Conservation (phyloP, 92 coral and sea anemone species). For the Scolanthus callimorphus region DNA sequence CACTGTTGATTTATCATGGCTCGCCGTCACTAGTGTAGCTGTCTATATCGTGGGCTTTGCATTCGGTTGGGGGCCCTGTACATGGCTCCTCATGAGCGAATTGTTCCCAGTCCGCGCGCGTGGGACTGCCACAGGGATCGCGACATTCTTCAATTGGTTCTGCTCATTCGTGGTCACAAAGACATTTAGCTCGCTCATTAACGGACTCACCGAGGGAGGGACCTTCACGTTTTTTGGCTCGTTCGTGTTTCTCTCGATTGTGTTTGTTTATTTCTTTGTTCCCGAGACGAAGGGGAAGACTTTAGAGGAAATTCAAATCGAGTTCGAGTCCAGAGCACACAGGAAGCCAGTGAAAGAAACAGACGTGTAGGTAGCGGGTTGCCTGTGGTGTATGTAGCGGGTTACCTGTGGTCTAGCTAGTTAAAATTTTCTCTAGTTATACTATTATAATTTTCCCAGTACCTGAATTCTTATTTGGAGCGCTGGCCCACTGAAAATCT, state of each 20-base stretch:
- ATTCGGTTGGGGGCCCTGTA: conserved; percentile 91
- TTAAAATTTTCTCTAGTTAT: no score
- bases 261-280: conserved; percentile 61
- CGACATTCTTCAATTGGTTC: conserved; percentile 82
- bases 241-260: conserved; percentile 46
- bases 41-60: conserved; percentile 85
- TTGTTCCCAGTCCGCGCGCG: conserved; percentile 85
- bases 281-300: conserved; percentile 95
- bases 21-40: conserved; percentile 66
- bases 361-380: conserved; percentile 19
- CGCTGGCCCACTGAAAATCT: no score
- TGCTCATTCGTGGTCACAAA: conserved; percentile 71
- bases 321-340: conserved; percentile 47
- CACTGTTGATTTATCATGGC: conserved; percentile 46
- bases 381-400: no score
- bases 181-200: conserved; percentile 39
- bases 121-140: conserved; percentile 85
- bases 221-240: conserved; percentile 79
- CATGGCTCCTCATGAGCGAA: conserved; percentile 97
- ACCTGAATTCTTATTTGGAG: no score
- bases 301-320: conserved; percentile 73
- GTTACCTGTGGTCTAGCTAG: no score
- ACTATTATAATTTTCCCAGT: no score
- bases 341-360: conserved; percentile 19
- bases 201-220: conserved; percentile 53